Base-by-base conservation (phyloP, 2,797 vertebrate species). In the Silurus aristotelis region DNA sequence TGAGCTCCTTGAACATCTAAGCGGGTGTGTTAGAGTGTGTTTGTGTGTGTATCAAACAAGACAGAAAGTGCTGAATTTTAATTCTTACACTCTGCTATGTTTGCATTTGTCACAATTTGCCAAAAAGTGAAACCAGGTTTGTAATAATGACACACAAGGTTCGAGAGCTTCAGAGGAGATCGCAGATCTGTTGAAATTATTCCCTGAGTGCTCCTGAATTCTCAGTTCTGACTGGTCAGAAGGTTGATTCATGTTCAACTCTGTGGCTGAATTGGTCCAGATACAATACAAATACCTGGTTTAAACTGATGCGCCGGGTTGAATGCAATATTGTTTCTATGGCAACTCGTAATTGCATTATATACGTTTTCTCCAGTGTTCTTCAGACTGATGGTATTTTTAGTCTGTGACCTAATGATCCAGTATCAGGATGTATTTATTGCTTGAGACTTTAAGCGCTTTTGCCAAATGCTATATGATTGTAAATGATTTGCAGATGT, bases 1-100 rank as follows among this genome's bases (percentile, higher is more conserved):
- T 87, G 10, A 85, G 46, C 73, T 72, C n/a, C 48, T 61, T 4
- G 14, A 83, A 82, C 76, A 89, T 83, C 83, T 80, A 61, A 63
- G 71, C 2, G 19, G 27, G 25, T 31, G 25, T 58, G 75, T 78
- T 27, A 38, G 76, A 60, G 73, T 38, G 73, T 77, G 52, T 61
- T 56, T 78, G 58, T 76, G 75, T 72, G 70, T 72, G 38, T 72
- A 17, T 31, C 7, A 55, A 52, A 20, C n/a, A 27, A 79, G 12
- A 46, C 4, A 25, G 46, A 25, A 81, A 56, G 25, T 66, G 55
- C 5, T 27, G n/a, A 82, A 31, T 61, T 68, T 15, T 9, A 13
- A 10, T 58, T 75, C 70, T 25, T 82, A 43, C 68, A 58, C 12
- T 14, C 20, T 60, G 31, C 6, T 60, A 67, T 10, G 52, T 68